Evolutionary conservation across 53 echinoderm and acorn worm species (phyloP).

Genomic region (Temnopleurus reevesii): DNA sequence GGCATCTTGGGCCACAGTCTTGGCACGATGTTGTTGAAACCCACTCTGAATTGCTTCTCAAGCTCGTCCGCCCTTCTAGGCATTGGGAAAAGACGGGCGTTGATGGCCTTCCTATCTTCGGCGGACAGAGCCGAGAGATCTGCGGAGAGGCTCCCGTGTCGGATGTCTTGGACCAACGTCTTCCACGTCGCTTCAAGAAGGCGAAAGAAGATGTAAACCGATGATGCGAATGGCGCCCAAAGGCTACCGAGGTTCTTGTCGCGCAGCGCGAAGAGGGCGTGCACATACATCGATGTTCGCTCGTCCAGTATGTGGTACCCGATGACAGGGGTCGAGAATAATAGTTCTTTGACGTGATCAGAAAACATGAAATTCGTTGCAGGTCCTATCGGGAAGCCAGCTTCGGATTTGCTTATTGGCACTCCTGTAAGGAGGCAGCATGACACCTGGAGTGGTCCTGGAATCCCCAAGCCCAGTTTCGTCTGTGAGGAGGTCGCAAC

Average conservation of each 20-base stretch:
- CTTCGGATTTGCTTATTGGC: neutral
- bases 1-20: slow-evolving; percentile 34
- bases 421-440: neutral
- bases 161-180: slow-evolving; percentile 21
- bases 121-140: neutral
- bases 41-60: slow-evolving; percentile 17
- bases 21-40: slow-evolving; percentile 26
- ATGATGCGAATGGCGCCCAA: slow-evolving; percentile 47
- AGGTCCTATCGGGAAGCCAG: slow-evolving; percentile 18
- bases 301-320: slow-evolving; percentile 42
- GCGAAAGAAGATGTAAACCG: slow-evolving; percentile 40
- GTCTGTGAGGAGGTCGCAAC: neutral
- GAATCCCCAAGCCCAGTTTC: neutral
- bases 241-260: neutral
- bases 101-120: neutral
- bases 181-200: slow-evolving; percentile 28
- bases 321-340: slow-evolving; percentile 21
- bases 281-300: slow-evolving; percentile 37
- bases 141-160: neutral
- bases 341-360: neutral
- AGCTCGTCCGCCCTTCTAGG: slow-evolving; percentile 29
- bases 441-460: neutral
- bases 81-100: neutral
- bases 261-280: slow-evolving; percentile 45
- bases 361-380: slow-evolving; percentile 19